Evolutionary conservation across 2,888 invertebrate species (phyloP).

Genomic region (Clivina fossor): DNA sequence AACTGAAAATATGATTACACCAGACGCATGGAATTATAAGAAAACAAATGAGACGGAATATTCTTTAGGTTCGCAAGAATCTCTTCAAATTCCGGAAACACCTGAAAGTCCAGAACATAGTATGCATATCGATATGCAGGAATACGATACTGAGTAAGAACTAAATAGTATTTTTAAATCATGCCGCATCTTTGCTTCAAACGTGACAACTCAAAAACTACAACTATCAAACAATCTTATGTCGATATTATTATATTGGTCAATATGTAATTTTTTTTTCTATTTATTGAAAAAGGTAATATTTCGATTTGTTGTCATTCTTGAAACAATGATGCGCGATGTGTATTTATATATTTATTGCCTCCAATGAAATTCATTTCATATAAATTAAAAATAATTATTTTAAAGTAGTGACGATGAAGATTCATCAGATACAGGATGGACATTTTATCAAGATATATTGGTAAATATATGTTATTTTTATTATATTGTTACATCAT

Average conservation of each 20-base stretch:
- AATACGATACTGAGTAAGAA: constrained; percentile 51
- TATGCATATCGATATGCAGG: constrained; percentile 58
- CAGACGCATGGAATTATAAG: constrained; percentile 23
- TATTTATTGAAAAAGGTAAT: too few relatives aligned
- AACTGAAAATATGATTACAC: neutral
- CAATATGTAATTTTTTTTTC: too few relatives aligned
- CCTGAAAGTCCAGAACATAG: constrained; percentile 56
- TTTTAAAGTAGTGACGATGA: constrained; percentile 57
- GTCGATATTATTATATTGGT: too few relatives aligned
- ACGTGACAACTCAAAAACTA: too few relatives aligned
- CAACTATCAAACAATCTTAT: too few relatives aligned
- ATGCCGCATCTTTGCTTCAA: too few relatives aligned
- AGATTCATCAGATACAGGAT: constrained; percentile 60
- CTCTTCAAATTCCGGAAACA: constrained; percentile 47
- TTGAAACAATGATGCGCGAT: too few relatives aligned
- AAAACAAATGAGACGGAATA: constrained; percentile 42
- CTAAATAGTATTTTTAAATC: neutral
- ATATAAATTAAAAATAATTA: constrained; percentile 19
- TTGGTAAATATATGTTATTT: constrained; percentile 55
- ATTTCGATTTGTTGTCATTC: too few relatives aligned
- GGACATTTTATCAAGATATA: constrained; percentile 73
- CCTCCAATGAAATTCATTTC: too few relatives aligned
- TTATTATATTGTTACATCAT: constrained; percentile 3
- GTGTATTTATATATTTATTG: too few relatives aligned
- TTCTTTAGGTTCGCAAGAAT: constrained; percentile 48